phyloP scores from a whole-genome alignment of 2,113 vertebrate species.

The Oncorhynchus tshawytscha region DNA sequence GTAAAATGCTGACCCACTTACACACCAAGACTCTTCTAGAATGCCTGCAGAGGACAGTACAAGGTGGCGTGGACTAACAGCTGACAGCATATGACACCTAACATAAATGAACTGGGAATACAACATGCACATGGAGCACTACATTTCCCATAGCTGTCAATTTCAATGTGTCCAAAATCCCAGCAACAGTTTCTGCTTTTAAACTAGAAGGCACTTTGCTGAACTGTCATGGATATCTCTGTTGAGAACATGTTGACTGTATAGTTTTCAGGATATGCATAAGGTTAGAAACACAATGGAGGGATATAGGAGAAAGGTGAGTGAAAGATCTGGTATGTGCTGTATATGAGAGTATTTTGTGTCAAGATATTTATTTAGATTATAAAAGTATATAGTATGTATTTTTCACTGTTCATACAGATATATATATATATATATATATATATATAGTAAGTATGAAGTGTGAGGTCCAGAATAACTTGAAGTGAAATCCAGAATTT shows the following conservation, averaged over 20 bases:
- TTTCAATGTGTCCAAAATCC: background rate
- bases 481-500: slow-evolving; percentile 4
- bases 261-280: slow-evolving; percentile 31
- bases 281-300: background rate
- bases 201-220: slow-evolving; percentile 19
- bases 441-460: background rate
- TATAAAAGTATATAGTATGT: slow-evolving; percentile 1
- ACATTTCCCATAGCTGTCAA: background rate
- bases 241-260: slow-evolving; percentile 12
- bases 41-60: background rate
- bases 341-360: slow-evolving; percentile 46
- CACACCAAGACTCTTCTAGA: background rate
- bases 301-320: background rate
- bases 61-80: slow-evolving; percentile 1
- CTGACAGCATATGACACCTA: slow-evolving; percentile 8
- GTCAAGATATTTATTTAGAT: slow-evolving; percentile 43
- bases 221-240: background rate
- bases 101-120: background rate
- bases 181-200: slow-evolving; percentile 1
- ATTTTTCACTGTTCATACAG: background rate
- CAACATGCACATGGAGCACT: background rate
- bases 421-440: background rate
- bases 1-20: slow-evolving; percentile 16
- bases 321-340: slow-evolving; percentile 24
- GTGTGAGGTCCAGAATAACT: background rate